Percentiles rank a stretch among this genome's conserved stretches.
phyloP scores from a whole-genome alignment of 2,888 invertebrate genomes.

The Hydropsyche betteni region DNA sequence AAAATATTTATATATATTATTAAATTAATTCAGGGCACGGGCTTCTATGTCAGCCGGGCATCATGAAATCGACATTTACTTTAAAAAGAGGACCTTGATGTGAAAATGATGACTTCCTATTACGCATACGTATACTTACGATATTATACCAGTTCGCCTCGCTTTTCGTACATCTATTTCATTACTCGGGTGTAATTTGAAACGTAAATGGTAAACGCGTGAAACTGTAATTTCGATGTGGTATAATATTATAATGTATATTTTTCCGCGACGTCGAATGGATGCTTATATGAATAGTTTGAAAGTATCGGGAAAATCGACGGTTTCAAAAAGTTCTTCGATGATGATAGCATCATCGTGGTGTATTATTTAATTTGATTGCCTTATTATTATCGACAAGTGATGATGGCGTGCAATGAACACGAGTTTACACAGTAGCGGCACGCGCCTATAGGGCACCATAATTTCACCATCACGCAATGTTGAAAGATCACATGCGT shows the following conservation, averaged over 20 bases:
- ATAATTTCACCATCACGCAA: constrained; percentile 39
- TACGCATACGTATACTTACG: neutral
- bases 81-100: constrained; percentile 27
- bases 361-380: constrained; percentile 23
- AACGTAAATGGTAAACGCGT: no score
- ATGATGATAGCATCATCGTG: neutral
- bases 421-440: constrained; percentile 10
- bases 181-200: no score
- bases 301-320: no score
- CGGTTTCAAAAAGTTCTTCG: no score
- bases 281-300: no score
- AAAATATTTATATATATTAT: constrained; percentile 20
- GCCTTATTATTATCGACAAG: constrained; percentile 35
- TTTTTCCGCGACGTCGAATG: no score
- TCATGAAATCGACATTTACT: neutral
- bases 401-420: constrained; percentile 28
- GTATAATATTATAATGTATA: no score
- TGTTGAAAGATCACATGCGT: neutral
- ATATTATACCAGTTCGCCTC: no score
- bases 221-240: no score
- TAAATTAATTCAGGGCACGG: constrained; percentile 30
- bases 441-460: constrained; percentile 27
- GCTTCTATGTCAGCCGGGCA: constrained; percentile 34
- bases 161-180: no score
- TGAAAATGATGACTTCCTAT: constrained; percentile 38